phyloP scores from a whole-genome alignment of 2,113 vertebrate species.

The Entomyzon cyanotis region DNA sequence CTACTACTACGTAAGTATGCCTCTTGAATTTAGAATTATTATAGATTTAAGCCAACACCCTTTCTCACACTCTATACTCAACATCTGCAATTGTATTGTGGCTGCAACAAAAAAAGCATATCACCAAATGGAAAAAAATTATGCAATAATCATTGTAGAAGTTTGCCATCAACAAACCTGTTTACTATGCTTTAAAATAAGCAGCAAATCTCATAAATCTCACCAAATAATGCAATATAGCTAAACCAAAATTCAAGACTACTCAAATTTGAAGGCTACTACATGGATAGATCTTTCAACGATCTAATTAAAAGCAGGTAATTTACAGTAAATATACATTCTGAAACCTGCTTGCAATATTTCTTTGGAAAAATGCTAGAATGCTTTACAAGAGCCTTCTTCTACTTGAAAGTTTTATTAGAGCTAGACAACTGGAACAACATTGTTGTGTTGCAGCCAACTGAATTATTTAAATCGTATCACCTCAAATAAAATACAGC shows the following conservation, averaged over 20 bases:
- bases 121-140: background rate
- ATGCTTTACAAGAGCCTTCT: background rate
- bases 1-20: background rate
- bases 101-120: background rate
- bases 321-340: background rate
- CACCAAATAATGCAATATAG: background rate
- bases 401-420: background rate
- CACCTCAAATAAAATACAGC: background rate
- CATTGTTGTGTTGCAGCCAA: background rate
- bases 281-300: background rate
- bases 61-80: background rate
- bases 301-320: background rate
- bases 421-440: background rate
- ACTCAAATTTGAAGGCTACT: background rate
- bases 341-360: background rate
- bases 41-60: background rate
- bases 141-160: background rate
- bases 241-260: background rate
- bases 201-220: background rate
- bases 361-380: background rate
- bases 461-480: background rate
- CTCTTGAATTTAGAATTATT: background rate
- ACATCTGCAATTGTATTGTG: rapidly evolving
- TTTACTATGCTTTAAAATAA: background rate
- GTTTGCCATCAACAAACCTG: background rate